phyloP scores from a whole-genome alignment of 2,888 invertebrate species.

The Rotaria macrura region DNA sequence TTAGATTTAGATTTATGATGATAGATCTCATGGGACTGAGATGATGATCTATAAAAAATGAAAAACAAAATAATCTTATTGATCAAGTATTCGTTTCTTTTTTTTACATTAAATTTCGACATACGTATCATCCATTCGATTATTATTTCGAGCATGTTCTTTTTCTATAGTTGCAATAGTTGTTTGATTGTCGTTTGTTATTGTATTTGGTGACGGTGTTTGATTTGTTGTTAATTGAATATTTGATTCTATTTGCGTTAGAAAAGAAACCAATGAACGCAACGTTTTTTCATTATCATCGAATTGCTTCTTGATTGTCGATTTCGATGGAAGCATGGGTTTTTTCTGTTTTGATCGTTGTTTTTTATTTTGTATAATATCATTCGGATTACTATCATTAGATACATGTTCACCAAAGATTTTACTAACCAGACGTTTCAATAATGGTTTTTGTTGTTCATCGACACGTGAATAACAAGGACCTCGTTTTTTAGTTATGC shows the following conservation, averaged over 20 bases:
- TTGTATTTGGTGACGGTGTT: background rate
- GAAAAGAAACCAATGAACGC: background rate
- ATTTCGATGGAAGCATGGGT: background rate
- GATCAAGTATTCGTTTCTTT: background rate
- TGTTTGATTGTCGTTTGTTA: background rate
- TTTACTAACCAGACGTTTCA: background rate
- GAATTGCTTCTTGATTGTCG: background rate
- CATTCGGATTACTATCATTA: background rate
- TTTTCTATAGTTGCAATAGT: background rate
- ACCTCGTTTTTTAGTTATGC: background rate
- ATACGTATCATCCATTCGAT: background rate
- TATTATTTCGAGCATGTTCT: background rate
- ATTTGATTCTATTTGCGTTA: background rate
- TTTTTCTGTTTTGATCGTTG: background rate
- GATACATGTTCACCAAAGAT: background rate
- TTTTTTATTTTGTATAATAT: background rate
- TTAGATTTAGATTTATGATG: background rate
- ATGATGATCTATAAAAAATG: background rate
- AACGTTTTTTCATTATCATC: background rate
- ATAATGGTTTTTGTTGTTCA: background rate
- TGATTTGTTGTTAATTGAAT: background rate
- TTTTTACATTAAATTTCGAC: background rate
- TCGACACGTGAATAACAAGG: background rate
- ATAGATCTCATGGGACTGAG: background rate
- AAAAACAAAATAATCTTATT: too few species aligned